These are phyloP conservation scores for Cerceris rybyensis DNA, from an alignment of 2,888 invertebrate species.

Conservation along the genomic window DNA sequence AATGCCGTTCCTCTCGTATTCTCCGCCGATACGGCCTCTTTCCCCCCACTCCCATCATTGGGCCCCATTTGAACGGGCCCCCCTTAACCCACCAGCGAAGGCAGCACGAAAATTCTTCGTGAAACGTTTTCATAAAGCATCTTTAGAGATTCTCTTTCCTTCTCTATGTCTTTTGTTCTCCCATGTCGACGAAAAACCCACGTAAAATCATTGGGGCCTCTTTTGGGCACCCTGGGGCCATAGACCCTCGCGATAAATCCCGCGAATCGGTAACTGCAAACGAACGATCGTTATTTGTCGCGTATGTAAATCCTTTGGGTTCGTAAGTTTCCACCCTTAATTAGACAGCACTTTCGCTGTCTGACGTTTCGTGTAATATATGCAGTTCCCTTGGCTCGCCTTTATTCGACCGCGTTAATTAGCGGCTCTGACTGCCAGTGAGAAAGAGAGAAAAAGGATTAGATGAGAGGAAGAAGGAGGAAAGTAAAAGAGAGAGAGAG, in stretches of 20 bases:
- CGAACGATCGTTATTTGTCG: no score
- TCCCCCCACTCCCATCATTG: not conserved
- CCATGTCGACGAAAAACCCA: no score
- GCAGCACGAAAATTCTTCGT: slow-evolving; percentile 38
- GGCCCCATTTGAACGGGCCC: not conserved
- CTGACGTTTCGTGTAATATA: slow-evolving; percentile 2
- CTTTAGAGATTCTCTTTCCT: not conserved
- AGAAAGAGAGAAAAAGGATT: no score
- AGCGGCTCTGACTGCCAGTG: not conserved
- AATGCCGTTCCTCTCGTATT: slow-evolving; percentile 51
- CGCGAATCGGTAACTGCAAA: no score
- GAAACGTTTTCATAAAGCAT: slow-evolving; percentile 54
- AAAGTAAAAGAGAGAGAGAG: not conserved
- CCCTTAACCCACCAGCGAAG: not conserved
- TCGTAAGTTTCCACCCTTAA: not conserved
- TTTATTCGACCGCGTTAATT: slow-evolving; percentile 13
- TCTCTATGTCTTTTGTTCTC: not conserved
- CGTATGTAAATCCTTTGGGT: not conserved
- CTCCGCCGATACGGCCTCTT: slow-evolving; percentile 34
- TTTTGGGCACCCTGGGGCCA: no score
- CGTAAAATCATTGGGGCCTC: not conserved
- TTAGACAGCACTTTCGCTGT: not conserved
- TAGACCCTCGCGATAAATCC: no score
- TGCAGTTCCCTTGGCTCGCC: not conserved
- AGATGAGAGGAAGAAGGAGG: no score